Evolutionary conservation across 37 sponge, comb jelly and placozoan genomes (phyloP), one percentile per base, ranked within the genome.

Genomic region (Haliclona indistincta): DNA sequence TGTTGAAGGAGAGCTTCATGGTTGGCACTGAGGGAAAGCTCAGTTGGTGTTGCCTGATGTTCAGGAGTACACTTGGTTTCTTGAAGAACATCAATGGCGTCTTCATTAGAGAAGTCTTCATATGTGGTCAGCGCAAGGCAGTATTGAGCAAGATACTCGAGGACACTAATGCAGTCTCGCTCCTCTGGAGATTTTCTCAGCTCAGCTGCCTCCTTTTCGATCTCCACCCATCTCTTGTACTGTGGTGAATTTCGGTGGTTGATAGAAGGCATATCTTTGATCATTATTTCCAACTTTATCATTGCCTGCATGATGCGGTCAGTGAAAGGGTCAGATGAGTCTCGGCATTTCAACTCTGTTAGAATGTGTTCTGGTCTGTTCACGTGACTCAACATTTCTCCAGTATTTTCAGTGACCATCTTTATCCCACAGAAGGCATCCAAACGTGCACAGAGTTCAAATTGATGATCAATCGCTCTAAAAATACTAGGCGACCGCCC

Each of bases 391-490:
- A 71, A 64, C 13, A 87, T 55, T 56, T 87, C 88, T 22, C 2
- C 37, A 38, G 1, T 63, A 26, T 77, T 62, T 29, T 43, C 51
- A 32, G 7, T 7, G 25, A 87, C 88, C 4, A 34, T 40, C n/a
- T 54, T 63, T 35, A 87, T 76, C 10, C 88, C 88, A 72, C 60
- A 33, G 25, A 72, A 63, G 29, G 89, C 85, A 73, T 89, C 89
- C 54, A 89, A 37, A 2, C 65, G 80, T 2, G 89, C 89, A 67
- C 84, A 83, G 10, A 89, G 65, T 23, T 20, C 53, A 54, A 83
- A 22, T 17, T 78, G 62, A 30, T 84, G 84, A n/a, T 83, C 80
- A 13, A 68, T 54, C 7, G 75, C 64, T 30, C 41, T 74, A 17
- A 37, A 38, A 29, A 51, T 17, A 15, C 29, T 53, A 42, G 63